phyloP scores from a whole-genome alignment of 2,888 invertebrate species.

The Choristoneura rosaceana region DNA sequence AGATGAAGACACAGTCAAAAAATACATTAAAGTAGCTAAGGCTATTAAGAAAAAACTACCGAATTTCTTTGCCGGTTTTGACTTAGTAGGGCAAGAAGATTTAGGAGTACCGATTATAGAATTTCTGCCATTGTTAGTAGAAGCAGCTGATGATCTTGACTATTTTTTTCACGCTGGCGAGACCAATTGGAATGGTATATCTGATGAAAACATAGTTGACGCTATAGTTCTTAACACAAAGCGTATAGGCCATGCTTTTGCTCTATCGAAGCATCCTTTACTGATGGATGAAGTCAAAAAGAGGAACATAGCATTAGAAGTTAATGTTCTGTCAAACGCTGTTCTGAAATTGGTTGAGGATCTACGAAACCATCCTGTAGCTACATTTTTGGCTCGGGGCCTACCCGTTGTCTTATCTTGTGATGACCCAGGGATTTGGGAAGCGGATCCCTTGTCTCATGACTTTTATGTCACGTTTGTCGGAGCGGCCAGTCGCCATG shows the following conservation, averaged over 20 bases:
- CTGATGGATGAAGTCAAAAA: constrained; percentile 86
- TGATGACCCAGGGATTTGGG: constrained; percentile 93
- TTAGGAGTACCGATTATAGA: constrained; percentile 86
- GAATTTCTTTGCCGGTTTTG: constrained; percentile 91
- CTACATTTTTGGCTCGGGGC: constrained; percentile 87
- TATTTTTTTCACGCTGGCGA: constrained; percentile 94
- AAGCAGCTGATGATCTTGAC: constrained; percentile 80
- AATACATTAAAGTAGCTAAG: constrained; percentile 76
- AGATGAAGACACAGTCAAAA: constrained; percentile 65
- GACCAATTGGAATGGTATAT: constrained; percentile 90
- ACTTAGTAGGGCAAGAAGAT: constrained; percentile 94
- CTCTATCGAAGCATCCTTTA: constrained; percentile 89
- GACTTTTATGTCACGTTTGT: constrained; percentile 93
- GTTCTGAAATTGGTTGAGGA: constrained; percentile 89
- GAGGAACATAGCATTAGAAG: constrained; percentile 89
- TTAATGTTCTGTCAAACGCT: constrained; percentile 93
- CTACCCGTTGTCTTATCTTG: constrained; percentile 91
- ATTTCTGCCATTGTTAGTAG: constrained; percentile 83
- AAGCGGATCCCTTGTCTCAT: constrained; percentile 89
- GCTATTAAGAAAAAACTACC: constrained; percentile 84
- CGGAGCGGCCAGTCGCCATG: constrained; percentile 88
- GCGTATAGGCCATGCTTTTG: constrained; percentile 92
- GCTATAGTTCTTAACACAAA: constrained; percentile 89
- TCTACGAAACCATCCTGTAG: constrained; percentile 91
- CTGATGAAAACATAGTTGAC: constrained; percentile 91